Conservation (phyloP, 2,113 vertebrate species). For the Oplegnathus fasciatus region DNA sequence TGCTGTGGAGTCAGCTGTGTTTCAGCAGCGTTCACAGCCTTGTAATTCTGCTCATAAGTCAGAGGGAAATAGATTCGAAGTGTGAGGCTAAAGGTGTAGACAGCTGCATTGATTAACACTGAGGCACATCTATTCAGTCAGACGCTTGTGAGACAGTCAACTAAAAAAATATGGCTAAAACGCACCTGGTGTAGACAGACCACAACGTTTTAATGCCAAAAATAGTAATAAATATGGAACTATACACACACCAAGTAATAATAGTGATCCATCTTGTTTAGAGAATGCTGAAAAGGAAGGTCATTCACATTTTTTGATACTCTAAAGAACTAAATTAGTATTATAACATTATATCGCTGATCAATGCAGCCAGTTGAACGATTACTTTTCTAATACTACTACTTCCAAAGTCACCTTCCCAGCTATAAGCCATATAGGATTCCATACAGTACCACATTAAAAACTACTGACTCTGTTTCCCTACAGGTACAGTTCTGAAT, state of each 20-base stretch:
- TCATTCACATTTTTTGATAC: not conserved
- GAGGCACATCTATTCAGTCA: too few species aligned
- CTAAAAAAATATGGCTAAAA: too few species aligned
- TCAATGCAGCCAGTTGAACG: not conserved
- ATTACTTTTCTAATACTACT: not conserved
- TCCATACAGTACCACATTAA: not conserved
- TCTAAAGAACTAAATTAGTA: not conserved
- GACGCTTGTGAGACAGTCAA: too few species aligned
- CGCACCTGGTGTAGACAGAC: too few species aligned
- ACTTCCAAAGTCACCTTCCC: not conserved
- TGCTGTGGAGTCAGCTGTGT: too few species aligned
- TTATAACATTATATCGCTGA: not conserved
- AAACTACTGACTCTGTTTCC: not conserved
- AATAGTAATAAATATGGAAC: too few species aligned
- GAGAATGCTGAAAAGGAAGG: not conserved
- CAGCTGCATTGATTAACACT: too few species aligned
- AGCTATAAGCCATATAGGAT: not conserved
- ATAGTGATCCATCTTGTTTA: not conserved
- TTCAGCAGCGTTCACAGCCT: too few species aligned
- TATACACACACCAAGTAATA: not conserved
- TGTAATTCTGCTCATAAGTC: too few species aligned
- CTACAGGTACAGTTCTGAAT: constrained; percentile 75
- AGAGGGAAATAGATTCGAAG: too few species aligned
- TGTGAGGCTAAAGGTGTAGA: too few species aligned
- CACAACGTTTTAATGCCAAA: too few species aligned